phyloP scores from a whole-genome alignment of 2,888 invertebrate genomes.

The Acanthococcus lagerstroemiae region DNA sequence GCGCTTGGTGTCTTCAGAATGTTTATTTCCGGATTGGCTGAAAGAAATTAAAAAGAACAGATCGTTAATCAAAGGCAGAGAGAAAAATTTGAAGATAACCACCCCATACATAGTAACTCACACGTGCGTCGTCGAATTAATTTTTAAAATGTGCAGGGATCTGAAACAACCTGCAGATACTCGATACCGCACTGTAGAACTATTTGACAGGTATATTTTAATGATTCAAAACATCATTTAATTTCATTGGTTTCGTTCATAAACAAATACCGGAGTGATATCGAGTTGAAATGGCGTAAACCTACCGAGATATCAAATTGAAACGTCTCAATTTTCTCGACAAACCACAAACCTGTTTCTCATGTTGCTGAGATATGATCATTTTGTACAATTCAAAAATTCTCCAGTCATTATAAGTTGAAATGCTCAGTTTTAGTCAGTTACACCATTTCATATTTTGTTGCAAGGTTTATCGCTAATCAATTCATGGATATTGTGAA shows the following conservation, averaged over 20 bases:
- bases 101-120: conserved; percentile 24
- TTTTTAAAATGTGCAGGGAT: conserved; percentile 22
- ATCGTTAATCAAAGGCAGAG: conserved; percentile 11
- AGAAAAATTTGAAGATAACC: conserved; percentile 12
- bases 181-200: conserved; percentile 22
- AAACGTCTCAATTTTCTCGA: too few species aligned
- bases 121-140: conserved; percentile 20
- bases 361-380: too few species aligned
- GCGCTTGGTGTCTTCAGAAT: conserved; percentile 8
- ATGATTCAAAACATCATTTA: neutral
- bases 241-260: neutral
- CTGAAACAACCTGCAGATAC: conserved; percentile 24
- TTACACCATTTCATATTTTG: neutral
- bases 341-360: too few species aligned
- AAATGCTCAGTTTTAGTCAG: neutral
- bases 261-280: too few species aligned
- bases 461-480: conserved; percentile 15
- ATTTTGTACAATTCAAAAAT: too few species aligned
- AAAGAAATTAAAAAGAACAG: conserved; percentile 14
- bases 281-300: too few species aligned
- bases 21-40: conserved; percentile 18
- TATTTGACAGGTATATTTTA: conserved; percentile 14
- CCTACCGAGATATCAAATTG: too few species aligned
- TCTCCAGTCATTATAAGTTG: neutral
- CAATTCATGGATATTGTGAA: conserved; percentile 20